Conservation (phyloP, 2,888 invertebrate genomes). For the Helobdella robusta region DNA sequence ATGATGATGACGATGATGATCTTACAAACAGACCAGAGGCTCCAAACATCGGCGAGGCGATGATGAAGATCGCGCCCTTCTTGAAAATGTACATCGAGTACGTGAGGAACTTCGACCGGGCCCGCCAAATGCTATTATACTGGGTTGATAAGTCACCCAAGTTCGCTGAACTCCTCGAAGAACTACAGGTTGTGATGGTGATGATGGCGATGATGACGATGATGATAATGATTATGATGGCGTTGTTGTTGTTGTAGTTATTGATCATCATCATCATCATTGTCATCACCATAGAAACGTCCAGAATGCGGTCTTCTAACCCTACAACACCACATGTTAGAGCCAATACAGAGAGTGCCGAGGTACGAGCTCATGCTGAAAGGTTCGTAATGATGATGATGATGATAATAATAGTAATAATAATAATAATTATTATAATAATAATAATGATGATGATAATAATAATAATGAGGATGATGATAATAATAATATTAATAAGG, state of each 20-base stretch:
- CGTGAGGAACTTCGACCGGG: conserved; percentile 60
- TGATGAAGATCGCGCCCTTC: conserved; percentile 60
- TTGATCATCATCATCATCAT: too few species aligned
- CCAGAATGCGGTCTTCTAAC: conserved; percentile 55
- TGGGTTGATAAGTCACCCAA: conserved; percentile 55
- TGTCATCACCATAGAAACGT: conserved; percentile 49
- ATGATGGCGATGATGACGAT: too few species aligned
- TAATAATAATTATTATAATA: too few species aligned
- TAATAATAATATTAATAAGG: too few species aligned
- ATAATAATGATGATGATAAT: too few species aligned
- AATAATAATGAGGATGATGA: too few species aligned
- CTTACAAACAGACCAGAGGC: conserved; percentile 40
- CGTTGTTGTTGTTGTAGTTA: too few species aligned
- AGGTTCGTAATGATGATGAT: too few species aligned
- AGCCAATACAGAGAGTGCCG: conserved; percentile 56
- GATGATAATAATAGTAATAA: too few species aligned
- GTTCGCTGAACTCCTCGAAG: conserved; percentile 49
- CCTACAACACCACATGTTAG: conserved; percentile 55
- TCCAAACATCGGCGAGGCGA: conserved; percentile 55
- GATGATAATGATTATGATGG: too few species aligned
- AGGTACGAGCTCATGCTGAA: conserved; percentile 55
- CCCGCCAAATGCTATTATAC: conserved; percentile 57
- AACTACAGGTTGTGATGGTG: conserved; percentile 32
- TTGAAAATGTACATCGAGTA: conserved; percentile 63
- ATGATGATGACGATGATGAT: conserved; percentile 30